Evolutionary conservation across 2,113 vertebrate species (phyloP), one percentile per base, ranked within the genome.

Genomic region (Promerops cafer): DNA sequence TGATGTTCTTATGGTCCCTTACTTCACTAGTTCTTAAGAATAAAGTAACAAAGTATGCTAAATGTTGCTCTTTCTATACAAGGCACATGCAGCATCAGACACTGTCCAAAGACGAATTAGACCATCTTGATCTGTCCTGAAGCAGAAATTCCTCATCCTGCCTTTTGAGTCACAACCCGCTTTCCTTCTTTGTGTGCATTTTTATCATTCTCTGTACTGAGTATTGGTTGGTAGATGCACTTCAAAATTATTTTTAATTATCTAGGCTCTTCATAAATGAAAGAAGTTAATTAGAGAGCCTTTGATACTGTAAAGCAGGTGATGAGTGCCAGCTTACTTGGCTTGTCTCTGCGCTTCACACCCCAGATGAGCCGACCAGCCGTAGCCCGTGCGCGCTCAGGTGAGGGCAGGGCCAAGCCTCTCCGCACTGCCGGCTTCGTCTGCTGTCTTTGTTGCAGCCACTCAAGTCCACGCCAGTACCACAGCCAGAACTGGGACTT

Each of bases 341-440:
- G 52, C 69, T 78, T 81, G 40, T 78, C 30, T 23, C 39, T 75
- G 76, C 47, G 45, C 28, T 86, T 74, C 70, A 11, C 13, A 28
- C 7, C 31, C 42, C n/a, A n/a, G 45, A 35, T 30, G 69, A 87
- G 11, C 35, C 23, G 89, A 65, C 13, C 21, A 59, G 20, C 30
- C 0, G 0, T 33, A 71, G 45, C 60, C 42, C 11, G 0, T 54
- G 17, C 1, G 2, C 52, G 68, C n/a, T 28, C 59, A 70, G 71
- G 59, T n/a, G 68, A 59, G 47, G 5, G 3, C 10, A 71, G 61
- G 44, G 50, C 53, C 24, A 52, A 76, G 28, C 49, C 22, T 59
- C 14, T 94, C 76, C 42, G 69, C 35, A 5, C 72, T 60, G 71
- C 19, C 33, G 44, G 33, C 27, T 82, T 27, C 27, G 5, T 47